Conservation (phyloP, 2,888 invertebrate species). For the Cataglyphis altisquamis region DNA sequence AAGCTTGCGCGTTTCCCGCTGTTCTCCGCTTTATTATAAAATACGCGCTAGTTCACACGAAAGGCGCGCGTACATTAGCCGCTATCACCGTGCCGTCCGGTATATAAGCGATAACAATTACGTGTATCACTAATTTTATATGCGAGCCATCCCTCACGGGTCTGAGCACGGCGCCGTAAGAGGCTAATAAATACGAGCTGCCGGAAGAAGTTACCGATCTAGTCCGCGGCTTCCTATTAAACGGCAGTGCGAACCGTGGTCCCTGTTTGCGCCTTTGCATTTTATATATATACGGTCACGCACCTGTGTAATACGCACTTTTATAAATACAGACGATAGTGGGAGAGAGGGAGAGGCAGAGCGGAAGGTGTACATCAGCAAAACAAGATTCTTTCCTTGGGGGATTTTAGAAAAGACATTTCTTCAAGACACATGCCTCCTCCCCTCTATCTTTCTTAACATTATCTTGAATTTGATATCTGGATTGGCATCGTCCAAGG, state of each 20-base stretch:
- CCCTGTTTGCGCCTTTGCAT: conserved; percentile 60
- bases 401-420: conserved; percentile 32
- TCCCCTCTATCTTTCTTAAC: no score
- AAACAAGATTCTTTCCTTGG: conserved; percentile 29
- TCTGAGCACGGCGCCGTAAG: conserved; percentile 68
- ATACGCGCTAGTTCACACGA: conserved; percentile 74
- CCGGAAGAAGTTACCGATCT: conserved; percentile 78
- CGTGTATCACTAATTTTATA: conserved; percentile 82
- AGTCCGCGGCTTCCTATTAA: conserved; percentile 81
- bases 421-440: conserved; percentile 23
- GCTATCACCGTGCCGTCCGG: conserved; percentile 68
- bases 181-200: conserved; percentile 77
- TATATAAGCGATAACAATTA: conserved; percentile 83
- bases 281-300: conserved; percentile 35
- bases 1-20: not conserved
- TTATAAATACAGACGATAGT: conserved; percentile 13
- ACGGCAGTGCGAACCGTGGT: conserved; percentile 82
- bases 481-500: conserved; percentile 21
- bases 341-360: not conserved
- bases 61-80: conserved; percentile 67
- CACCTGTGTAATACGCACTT: conserved; percentile 45
- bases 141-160: conserved; percentile 81
- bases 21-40: conserved; percentile 23
- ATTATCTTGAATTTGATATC: conserved; percentile 13
- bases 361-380: conserved; percentile 36